phyloP scores from a whole-genome alignment of 2,888 invertebrate species.

The Trichogramma evanescens region DNA sequence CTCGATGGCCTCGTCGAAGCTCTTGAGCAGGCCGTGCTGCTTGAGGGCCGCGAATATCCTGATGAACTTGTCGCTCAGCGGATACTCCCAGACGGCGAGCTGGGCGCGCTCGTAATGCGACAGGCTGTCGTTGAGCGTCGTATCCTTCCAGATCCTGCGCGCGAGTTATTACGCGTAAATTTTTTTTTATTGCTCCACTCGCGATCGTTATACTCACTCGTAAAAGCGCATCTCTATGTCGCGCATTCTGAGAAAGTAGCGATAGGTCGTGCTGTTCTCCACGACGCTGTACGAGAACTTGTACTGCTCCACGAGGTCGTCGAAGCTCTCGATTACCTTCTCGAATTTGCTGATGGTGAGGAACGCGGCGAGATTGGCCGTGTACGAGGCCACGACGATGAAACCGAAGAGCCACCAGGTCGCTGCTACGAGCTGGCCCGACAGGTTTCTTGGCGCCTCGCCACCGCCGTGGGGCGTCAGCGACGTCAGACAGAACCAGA shows the following conservation, averaged over 20 bases:
- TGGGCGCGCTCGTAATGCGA: constrained; percentile 81
- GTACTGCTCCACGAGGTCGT: constrained; percentile 91
- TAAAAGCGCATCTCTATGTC: constrained; percentile 91
- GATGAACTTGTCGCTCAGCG: constrained; percentile 91
- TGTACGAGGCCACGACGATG: constrained; percentile 97
- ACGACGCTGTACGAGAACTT: constrained; percentile 92
- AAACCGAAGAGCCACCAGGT: constrained; percentile 99
- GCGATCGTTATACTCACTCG: constrained; percentile 57
- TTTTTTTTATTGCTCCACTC: background rate
- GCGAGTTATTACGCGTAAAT: background rate
- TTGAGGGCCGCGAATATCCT: constrained; percentile 94
- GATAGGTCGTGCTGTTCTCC: constrained; percentile 80
- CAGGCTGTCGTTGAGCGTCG: constrained; percentile 85
- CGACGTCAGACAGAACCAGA: constrained; percentile 99
- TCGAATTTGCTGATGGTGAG: constrained; percentile 88
- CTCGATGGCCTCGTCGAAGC: background rate
- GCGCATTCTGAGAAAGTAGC: constrained; percentile 93
- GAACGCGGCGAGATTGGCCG: constrained; percentile 95
- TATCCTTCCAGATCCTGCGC: constrained; percentile 87
- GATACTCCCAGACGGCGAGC: constrained; percentile 94
- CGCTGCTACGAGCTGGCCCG: constrained; percentile 91
- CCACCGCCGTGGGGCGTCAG: constrained; percentile 91
- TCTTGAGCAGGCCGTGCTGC: constrained; percentile 35
- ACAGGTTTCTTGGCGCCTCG: constrained; percentile 92
- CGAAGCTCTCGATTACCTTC: constrained; percentile 84